phyloP scores from a whole-genome alignment of 2,888 invertebrate species.

The Leucoma salicis region DNA sequence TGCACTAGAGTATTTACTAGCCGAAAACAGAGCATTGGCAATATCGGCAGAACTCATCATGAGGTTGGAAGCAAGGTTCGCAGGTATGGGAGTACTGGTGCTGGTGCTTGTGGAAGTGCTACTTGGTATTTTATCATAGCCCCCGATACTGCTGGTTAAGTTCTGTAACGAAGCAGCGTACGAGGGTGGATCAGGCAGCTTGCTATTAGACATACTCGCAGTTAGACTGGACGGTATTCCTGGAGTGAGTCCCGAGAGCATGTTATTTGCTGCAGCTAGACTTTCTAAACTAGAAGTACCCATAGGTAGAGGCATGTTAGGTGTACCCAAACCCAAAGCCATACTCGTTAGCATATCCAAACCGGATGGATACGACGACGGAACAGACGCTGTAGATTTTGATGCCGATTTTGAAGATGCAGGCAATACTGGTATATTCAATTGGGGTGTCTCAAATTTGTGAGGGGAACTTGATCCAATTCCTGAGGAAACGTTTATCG shows the following conservation, averaged over 20 bases:
- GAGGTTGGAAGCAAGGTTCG: conserved; percentile 82
- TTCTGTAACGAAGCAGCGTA: conserved; percentile 73
- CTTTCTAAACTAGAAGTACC: conserved; percentile 70
- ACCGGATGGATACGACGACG: conserved; percentile 74
- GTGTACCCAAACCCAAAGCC: conserved; percentile 72
- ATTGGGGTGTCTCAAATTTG: conserved; percentile 79
- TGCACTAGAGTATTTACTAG: conserved; percentile 84
- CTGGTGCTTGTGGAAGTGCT: conserved; percentile 76
- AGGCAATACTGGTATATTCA: conserved; percentile 83
- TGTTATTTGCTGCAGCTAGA: conserved; percentile 76
- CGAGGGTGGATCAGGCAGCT: conserved; percentile 72
- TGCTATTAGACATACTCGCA: conserved; percentile 65
- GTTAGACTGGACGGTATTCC: conserved; percentile 68
- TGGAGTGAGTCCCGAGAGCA: conserved; percentile 68
- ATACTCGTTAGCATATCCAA: conserved; percentile 78
- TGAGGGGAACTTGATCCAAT: conserved; percentile 78
- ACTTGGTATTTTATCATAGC: conserved; percentile 70
- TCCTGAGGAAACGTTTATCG: conserved; percentile 71
- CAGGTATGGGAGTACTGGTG: conserved; percentile 74
- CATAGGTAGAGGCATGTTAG: conserved; percentile 67
- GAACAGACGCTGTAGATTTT: conserved; percentile 78
- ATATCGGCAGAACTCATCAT: conserved; percentile 85
- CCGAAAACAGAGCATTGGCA: conserved; percentile 85
- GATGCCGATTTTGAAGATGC: conserved; percentile 83
- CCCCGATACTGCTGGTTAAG: conserved; percentile 63